Evolutionary conservation across 2,888 invertebrate species (phyloP).

Genomic region (Sipunculus nudus): DNA sequence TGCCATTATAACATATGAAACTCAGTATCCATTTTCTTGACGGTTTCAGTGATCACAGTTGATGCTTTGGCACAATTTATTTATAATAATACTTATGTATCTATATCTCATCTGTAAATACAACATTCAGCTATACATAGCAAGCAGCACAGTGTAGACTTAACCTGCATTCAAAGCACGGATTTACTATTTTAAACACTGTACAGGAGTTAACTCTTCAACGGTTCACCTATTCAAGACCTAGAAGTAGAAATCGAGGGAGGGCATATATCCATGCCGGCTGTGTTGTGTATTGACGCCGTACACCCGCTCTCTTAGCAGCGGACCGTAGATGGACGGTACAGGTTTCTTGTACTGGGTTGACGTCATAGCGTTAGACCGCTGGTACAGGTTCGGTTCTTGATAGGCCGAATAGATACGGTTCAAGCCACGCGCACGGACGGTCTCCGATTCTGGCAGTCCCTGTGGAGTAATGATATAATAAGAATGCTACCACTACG

Average conservation of each 20-base stretch:
- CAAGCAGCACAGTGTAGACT: no score
- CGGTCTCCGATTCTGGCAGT: constrained; percentile 53
- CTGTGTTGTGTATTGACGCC: constrained; percentile 62
- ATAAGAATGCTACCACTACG: not conserved
- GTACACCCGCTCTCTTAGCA: constrained; percentile 56
- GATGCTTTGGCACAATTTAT: no score
- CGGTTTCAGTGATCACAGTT: no score
- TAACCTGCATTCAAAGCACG: no score
- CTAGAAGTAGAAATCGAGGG: constrained; percentile 61
- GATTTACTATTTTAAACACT: no score
- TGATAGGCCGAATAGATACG: constrained; percentile 40
- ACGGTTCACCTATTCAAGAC: no score
- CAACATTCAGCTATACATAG: no score
- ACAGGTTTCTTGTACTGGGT: constrained; percentile 60
- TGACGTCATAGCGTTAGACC: constrained; percentile 64
- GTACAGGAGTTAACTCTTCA: no score
- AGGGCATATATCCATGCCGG: constrained; percentile 62
- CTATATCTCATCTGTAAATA: no score
- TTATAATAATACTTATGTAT: no score
- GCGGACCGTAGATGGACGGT: constrained; percentile 62
- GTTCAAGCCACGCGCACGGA: constrained; percentile 57
- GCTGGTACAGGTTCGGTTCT: constrained; percentile 59
- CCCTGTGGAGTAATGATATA: constrained; percentile 43
- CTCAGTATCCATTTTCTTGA: no score
- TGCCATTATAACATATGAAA: no score